Conservation (phyloP, 1,140 invertebrate species). For the Elysia chlorotica region DNA sequence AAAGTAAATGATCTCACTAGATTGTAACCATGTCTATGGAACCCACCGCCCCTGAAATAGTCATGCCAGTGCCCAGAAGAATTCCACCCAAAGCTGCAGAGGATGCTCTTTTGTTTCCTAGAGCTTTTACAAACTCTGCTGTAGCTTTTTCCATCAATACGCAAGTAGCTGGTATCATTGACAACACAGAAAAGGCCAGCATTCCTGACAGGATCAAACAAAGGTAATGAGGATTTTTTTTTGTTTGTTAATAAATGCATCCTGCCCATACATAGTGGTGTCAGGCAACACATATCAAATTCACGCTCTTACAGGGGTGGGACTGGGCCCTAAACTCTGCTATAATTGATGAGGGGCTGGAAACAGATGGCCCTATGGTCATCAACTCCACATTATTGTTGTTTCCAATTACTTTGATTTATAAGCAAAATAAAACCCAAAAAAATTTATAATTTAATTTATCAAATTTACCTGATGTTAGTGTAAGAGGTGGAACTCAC, state of each 20-base stretch:
- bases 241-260: no score
- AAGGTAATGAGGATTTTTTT: not conserved
- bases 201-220: slow-evolving; percentile 2
- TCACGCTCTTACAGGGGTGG: not conserved
- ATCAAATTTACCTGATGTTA: no score
- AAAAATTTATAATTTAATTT: no score
- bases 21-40: not conserved
- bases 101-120: not conserved
- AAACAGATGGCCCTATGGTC: no score
- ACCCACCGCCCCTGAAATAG: slow-evolving; percentile 14
- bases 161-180: slow-evolving; percentile 7
- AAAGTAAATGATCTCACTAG: not conserved
- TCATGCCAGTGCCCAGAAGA: slow-evolving; percentile 10
- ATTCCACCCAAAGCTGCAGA: slow-evolving; percentile 1
- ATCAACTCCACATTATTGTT: no score
- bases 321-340: not conserved
- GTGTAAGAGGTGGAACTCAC: no score
- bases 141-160: not conserved
- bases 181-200: slow-evolving; percentile 7
- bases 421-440: no score
- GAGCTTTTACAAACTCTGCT: not conserved
- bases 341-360: no score
- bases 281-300: not conserved
- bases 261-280: not conserved
- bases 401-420: no score